These are phyloP conservation scores for Bos indicus DNA, from an alignment of 2,113 vertebrate species.

Conservation along the genomic window DNA sequence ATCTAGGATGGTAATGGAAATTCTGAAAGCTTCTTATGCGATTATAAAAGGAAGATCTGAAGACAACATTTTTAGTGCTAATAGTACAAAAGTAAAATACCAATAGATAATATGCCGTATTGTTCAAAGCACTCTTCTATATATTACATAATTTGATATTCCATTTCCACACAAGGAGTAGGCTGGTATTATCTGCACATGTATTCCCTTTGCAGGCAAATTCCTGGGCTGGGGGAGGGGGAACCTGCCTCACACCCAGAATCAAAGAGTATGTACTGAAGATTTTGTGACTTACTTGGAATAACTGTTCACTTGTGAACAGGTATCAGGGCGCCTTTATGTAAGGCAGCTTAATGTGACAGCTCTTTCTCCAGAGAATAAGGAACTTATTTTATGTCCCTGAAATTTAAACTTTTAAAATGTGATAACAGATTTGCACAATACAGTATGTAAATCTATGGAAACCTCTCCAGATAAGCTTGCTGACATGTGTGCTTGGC, in stretches of 20 bases:
- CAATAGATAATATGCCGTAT: background rate
- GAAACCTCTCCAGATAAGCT: slow-evolving; percentile 2
- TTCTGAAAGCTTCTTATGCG: background rate
- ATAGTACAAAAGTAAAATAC: background rate
- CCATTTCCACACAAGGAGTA: background rate
- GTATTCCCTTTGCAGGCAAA: background rate
- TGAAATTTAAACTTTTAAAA: slow-evolving; percentile 37
- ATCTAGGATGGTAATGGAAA: background rate
- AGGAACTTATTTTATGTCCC: background rate
- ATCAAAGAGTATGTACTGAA: background rate
- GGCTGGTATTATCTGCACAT: background rate
- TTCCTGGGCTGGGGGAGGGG: background rate
- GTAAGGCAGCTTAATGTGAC: background rate
- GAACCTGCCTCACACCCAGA: background rate
- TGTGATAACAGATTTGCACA: background rate
- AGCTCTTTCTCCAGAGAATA: background rate
- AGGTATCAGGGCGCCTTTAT: background rate
- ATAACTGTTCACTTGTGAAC: slow-evolving; percentile 7
- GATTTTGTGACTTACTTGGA: background rate
- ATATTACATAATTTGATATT: background rate
- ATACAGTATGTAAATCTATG: background rate
- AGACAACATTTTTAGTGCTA: background rate
- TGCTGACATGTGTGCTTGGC: background rate
- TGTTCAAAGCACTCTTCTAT: background rate
- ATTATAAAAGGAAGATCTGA: background rate